These are phyloP conservation scores for Cabera pusaria DNA, from an alignment of 2,888 invertebrate genomes.

Conservation along the genomic window DNA sequence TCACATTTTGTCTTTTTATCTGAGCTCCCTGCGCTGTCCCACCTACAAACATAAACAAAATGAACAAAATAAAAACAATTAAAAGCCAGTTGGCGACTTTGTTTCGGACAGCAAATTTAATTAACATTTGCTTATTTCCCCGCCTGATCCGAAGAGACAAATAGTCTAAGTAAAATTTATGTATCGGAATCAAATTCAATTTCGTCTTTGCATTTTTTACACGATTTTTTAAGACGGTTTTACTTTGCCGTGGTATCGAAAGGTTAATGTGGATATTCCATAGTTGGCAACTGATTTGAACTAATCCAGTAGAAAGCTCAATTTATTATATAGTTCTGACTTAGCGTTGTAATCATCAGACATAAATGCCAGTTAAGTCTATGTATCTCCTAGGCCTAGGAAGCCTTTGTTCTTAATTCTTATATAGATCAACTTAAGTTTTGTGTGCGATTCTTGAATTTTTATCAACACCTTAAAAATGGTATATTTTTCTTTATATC, in stretches of 20 bases:
- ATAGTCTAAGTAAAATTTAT: slow-evolving; percentile 82
- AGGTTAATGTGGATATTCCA: slow-evolving; percentile 53
- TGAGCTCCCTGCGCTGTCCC: slow-evolving; percentile 11
- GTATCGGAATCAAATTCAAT: slow-evolving; percentile 83
- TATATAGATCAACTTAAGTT: too few species aligned
- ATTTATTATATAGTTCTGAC: too few species aligned
- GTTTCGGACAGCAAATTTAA: slow-evolving; percentile 74
- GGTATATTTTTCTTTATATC: too few species aligned
- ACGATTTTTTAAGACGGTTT: slow-evolving; percentile 71
- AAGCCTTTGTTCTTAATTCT: too few species aligned
- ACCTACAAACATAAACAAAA: slow-evolving; percentile 21
- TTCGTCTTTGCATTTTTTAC: slow-evolving; percentile 80
- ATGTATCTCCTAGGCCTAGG: too few species aligned
- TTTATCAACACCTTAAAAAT: too few species aligned
- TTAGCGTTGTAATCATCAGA: too few species aligned
- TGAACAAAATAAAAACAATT: slow-evolving; percentile 60
- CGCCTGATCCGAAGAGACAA: slow-evolving; percentile 78
- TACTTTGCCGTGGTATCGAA: slow-evolving; percentile 49
- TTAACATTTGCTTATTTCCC: slow-evolving; percentile 74
- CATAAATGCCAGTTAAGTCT: too few species aligned
- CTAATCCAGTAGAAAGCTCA: too few species aligned
- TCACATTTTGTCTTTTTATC: not conserved
- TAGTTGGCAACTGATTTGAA: too few species aligned
- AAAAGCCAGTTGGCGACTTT: slow-evolving; percentile 65
- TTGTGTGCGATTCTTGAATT: too few species aligned